Base-by-base conservation (phyloP, 2,113 vertebrate genomes). In the Pimephales promelas region DNA sequence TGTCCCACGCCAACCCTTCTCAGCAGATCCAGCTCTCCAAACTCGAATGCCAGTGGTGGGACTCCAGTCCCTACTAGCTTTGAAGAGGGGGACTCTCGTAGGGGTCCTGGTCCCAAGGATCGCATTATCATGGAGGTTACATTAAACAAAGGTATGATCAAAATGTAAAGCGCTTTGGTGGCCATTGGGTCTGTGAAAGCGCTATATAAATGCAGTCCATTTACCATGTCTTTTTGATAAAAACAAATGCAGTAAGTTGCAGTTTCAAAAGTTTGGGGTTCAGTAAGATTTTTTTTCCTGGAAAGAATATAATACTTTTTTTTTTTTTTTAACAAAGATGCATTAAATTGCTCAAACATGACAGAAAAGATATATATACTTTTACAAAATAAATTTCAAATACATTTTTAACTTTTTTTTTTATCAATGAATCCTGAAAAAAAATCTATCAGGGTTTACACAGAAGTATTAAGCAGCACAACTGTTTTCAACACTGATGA, bases 81-180 rank as follows among this genome's bases (percentile, higher is more conserved):
- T 0, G 96, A 97, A 0, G 97, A 98, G n/a, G 90, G 91, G 0
- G 95, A 94, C 0, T 91, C 89, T 79, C 94, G 94, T 49, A 96
- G 93, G 86, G 93, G 95, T 9, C 97, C 95, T 0, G 97, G 97
- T 26, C 97, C 97, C 0, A 99, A 98, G 83, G 97, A 99, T 91
- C 94, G 97, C 82, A 94, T 99, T 1, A 93, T 99, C 86, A 99
- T 98, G 97, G 98, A 99, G 83, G 97, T 98, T 54, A 96, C 96
- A 0, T 95, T 99, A 43, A 95, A 96, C 71, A 99, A 99, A 97
- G 98, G 98, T 98, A 79, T 61, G 13, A 9, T 54, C 34, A 28
- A 28, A 28, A 28, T 28, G 28, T 28, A 28, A 28, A 28, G 28
- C 28, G 28, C 28, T 28, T 28, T 28, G 28, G 28, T 28, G 28